These are phyloP conservation scores for Drosophila meridionalis DNA, from an alignment of 2,888 invertebrate species.

Conservation along the genomic window DNA sequence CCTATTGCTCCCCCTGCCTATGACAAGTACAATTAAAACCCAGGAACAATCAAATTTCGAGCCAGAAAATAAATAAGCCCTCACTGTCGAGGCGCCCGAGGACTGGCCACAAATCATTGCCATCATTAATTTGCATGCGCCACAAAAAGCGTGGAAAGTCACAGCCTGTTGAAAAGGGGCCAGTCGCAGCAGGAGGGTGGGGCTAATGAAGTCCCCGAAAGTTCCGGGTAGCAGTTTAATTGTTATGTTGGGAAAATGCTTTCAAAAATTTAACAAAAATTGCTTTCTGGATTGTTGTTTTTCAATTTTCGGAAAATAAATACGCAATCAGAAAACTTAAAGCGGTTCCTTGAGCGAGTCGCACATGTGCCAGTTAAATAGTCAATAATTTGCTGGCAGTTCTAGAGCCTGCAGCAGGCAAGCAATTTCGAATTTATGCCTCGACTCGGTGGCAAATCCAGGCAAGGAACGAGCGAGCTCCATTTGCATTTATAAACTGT, in stretches of 20 bases:
- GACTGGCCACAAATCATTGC: slow-evolving; percentile 53
- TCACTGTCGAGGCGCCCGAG: background rate
- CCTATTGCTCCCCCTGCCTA: background rate
- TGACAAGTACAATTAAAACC: slow-evolving; percentile 59
- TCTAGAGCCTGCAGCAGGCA: slow-evolving; percentile 31
- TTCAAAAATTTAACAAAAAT: slow-evolving; percentile 35
- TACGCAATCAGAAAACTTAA: slow-evolving; percentile 30
- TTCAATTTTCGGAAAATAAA: slow-evolving; percentile 64
- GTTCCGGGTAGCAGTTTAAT: slow-evolving; percentile 24
- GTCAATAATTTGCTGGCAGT: slow-evolving; percentile 42
- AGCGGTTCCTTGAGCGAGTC: background rate
- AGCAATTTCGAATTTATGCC: slow-evolving; percentile 55
- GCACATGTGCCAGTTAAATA: slow-evolving; percentile 54
- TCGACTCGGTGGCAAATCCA: slow-evolving; percentile 38
- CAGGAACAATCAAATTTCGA: slow-evolving; percentile 50
- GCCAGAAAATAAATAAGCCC: slow-evolving; percentile 52
- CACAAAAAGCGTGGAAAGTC: slow-evolving; percentile 52
- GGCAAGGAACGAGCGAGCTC: slow-evolving; percentile 21
- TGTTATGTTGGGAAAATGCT: slow-evolving; percentile 29
- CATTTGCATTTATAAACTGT: slow-evolving; percentile 75
- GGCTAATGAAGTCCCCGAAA: slow-evolving; percentile 34
- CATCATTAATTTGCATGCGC: slow-evolving; percentile 73
- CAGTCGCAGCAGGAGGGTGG: slow-evolving; percentile 9
- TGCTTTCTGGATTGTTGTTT: slow-evolving; percentile 53
- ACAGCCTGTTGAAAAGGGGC: slow-evolving; percentile 49